Evolutionary conservation across 2,113 vertebrate genomes (phyloP), one percentile per base, ranked within the genome.

Genomic region (Malaclemys terrapin): DNA sequence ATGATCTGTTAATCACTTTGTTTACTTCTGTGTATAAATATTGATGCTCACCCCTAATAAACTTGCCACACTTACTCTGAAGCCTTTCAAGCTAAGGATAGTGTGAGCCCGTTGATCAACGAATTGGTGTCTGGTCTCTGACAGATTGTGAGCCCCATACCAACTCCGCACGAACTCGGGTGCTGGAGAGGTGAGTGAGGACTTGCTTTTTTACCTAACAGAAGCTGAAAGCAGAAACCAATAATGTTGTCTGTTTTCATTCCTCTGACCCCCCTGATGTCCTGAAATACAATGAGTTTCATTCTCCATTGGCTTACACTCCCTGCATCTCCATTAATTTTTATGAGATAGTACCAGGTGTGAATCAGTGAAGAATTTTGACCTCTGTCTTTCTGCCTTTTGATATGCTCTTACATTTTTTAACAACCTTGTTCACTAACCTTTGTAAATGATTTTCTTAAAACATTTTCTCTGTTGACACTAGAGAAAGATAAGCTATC

Each of bases 281-380:
- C 6, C 22, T 65, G 7, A 69, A 38, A 50, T 24, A 35, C 20
- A 42, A 29, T 59, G 42, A 17, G 19, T 7, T 20, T 59, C 17
- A 31, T 22, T 49, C 42, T 35, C 27, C 35, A 54, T n/a, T 54
- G n/a, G 38, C 11, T 53, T 27, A 4, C 14, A 14, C 8, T 9
- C 22, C 2, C 53, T 50, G 24, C 22, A n/a, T 75, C 17, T 47
- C 19, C 1, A 4, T 14, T 45, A 6, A 19, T 42, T 42, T n/a
- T 6, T 54, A 20, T 9, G 1, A 47, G 2, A 22, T 56, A 6
- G 53, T 9, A 20, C 24, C 1, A 2, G 5, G 19, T 35, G 45
- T 56, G 10, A 57, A n/a, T 19, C n/a, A 6, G 38, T 9, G 50
- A 2, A 5, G 56, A 35, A 6, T 29, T 80, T 56, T 47, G 2